Conservation (phyloP, 2,888 invertebrate species). For the Periphyllus acericola region DNA sequence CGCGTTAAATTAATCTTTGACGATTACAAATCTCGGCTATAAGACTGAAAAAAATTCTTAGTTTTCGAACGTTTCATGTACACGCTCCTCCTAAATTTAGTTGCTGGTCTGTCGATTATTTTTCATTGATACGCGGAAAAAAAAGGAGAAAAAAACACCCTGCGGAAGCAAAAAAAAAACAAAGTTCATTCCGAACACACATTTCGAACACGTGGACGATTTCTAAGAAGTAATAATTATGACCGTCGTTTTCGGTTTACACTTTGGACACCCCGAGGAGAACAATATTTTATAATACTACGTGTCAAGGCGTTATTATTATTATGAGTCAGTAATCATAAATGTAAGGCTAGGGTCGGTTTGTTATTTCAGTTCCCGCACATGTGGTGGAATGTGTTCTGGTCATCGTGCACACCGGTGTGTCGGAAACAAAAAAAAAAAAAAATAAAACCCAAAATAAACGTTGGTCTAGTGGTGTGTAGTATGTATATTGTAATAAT, state of each 20-base stretch:
- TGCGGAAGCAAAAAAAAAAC: background rate
- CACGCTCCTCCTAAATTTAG: background rate
- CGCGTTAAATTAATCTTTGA: too few species aligned
- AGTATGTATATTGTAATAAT: background rate
- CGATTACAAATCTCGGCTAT: too few species aligned
- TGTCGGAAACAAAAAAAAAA: conserved; percentile 32
- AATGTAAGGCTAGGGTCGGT: background rate
- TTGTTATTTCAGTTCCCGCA: conserved; percentile 46
- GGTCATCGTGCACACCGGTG: conserved; percentile 23
- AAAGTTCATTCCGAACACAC: too few species aligned
- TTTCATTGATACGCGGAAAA: background rate
- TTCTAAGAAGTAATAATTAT: conserved; percentile 4
- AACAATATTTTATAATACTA: conserved; percentile 4
- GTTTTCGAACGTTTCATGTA: background rate
- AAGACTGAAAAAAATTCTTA: background rate
- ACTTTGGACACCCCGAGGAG: background rate
- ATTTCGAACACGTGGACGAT: background rate
- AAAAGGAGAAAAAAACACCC: background rate
- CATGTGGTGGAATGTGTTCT: conserved; percentile 20
- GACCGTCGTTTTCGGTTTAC: conserved; percentile 4
- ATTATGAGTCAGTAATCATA: background rate
- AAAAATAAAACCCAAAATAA: background rate
- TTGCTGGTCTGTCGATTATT: background rate
- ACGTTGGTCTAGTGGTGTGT: background rate
- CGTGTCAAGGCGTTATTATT: background rate